phyloP scores from a whole-genome alignment of 2,797 vertebrate species.

The Schizothorax lantsangensis region DNA sequence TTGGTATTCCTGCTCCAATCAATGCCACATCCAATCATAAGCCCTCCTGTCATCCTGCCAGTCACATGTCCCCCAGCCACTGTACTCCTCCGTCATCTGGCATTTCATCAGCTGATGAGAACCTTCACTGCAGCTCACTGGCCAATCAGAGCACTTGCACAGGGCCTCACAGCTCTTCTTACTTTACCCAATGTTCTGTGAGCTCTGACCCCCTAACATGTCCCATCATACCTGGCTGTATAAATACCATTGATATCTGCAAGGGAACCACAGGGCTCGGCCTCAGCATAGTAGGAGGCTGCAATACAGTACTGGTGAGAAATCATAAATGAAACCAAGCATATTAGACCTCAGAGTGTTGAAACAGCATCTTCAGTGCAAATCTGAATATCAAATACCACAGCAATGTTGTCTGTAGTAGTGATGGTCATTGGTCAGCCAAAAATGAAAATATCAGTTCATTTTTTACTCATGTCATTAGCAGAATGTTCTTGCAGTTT shows the following conservation, averaged over 20 bases:
- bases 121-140: slow-evolving; percentile 30
- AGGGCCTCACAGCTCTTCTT: slow-evolving; percentile 67
- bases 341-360: neutral
- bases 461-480: neutral
- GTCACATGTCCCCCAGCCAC: slow-evolving; percentile 43
- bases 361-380: neutral
- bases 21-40: slow-evolving; percentile 50
- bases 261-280: slow-evolving; percentile 90
- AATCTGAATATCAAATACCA: neutral
- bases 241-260: slow-evolving; percentile 89
- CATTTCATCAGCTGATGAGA: slow-evolving; percentile 51
- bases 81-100: slow-evolving; percentile 46
- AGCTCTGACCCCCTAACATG: slow-evolving; percentile 83
- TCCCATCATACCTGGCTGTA: slow-evolving; percentile 87
- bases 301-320: slow-evolving; percentile 92
- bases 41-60: slow-evolving; percentile 46
- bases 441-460: neutral
- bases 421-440: neutral
- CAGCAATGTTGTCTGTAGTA: neutral
- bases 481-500: neutral
- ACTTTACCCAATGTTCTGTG: slow-evolving; percentile 77
- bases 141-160: slow-evolving; percentile 44
- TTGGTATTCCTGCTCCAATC: slow-evolving; percentile 78
- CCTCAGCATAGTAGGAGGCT: slow-evolving; percentile 93
- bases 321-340: neutral